Base-by-base conservation (phyloP, 1,140 invertebrate genomes). In the Onthophagus taurus region DNA sequence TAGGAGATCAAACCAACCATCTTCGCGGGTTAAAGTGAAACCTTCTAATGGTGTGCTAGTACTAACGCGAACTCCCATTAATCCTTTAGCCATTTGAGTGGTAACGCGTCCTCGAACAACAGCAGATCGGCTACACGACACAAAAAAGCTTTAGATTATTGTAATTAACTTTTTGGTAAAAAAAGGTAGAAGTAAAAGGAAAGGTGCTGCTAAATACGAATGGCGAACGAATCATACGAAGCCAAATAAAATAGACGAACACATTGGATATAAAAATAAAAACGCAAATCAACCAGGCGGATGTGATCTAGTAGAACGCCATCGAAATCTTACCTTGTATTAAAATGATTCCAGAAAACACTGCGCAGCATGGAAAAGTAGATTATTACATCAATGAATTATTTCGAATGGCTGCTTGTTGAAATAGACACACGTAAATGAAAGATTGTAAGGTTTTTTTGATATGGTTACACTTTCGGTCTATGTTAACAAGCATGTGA, bases 301-400 rank as follows among this genome's bases (percentile, higher is more conserved):
- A n/a, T n/a, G n/a, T n/a, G n/a, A n/a, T n/a, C n/a, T n/a, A n/a
- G n/a, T n/a, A n/a, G n/a, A n/a, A n/a, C n/a, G n/a, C n/a, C 16
- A n/a, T 26, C 17, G 6, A 21, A 21, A 41, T 78, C 87, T 91
- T 90, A 93, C 89, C 89, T 92, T 78, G 86, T 83, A 69, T 91
- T 91, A 85, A 93, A 92, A 83, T 91, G 86, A 80, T 89, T 92
- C 89, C 89, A 92, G 84, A 92, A 90, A 73, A 89, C 83, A 86
- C 87, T 91, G 85, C 79, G 79, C 77, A 81, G 78, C 78, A 76
- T 65, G 67, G 72, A 72, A 66, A 71, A 74, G 36, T n/a, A n/a
- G n/a, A n/a, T n/a, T n/a, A n/a, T n/a, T n/a, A n/a, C n/a, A n/a
- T n/a, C n/a, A n/a, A n/a, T n/a, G n/a, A n/a, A n/a, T n/a, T n/a